phyloP scores from a whole-genome alignment of 2,113 vertebrate species.

The Patagioenas fasciata region DNA sequence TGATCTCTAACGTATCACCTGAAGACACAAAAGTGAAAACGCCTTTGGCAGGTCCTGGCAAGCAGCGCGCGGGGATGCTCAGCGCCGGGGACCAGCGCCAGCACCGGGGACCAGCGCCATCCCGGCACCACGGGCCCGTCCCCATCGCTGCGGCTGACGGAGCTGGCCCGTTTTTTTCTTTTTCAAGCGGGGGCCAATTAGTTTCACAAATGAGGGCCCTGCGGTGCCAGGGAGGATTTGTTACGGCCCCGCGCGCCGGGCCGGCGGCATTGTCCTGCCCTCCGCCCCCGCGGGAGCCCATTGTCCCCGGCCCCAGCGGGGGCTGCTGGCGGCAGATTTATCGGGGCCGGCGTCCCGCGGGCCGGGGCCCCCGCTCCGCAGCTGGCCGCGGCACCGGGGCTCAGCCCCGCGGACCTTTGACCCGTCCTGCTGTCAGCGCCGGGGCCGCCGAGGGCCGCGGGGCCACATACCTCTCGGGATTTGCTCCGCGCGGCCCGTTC shows the following conservation, averaged over 20 bases:
- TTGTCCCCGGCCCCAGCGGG: conserved; percentile 77
- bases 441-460: conserved; percentile 75
- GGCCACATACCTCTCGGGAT: conserved; percentile 80
- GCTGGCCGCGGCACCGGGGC: conserved; percentile 77
- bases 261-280: conserved; percentile 77
- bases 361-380: conserved; percentile 68
- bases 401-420: conserved; percentile 80
- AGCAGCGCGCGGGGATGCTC: not conserved
- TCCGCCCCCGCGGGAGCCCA: conserved; percentile 70
- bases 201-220: conserved; percentile 82
- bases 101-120: rapidly evolving
- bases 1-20: not conserved
- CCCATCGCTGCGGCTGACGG: conserved; percentile 1
- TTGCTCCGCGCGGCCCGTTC: conserved; percentile 61
- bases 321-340: conserved; percentile 75
- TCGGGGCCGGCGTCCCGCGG: conserved; percentile 70
- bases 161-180: conserved; percentile 46
- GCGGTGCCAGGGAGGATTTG: conserved; percentile 80
- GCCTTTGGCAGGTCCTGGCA: not conserved
- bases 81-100: rapidly evolving
- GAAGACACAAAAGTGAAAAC: too few species aligned
- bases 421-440: conserved; percentile 81
- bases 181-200: conserved; percentile 80
- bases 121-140: not conserved
- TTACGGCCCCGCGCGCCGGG: conserved; percentile 77